phyloP scores from a whole-genome alignment of 2,113 vertebrate genomes.

The Terrapene triunguis region DNA sequence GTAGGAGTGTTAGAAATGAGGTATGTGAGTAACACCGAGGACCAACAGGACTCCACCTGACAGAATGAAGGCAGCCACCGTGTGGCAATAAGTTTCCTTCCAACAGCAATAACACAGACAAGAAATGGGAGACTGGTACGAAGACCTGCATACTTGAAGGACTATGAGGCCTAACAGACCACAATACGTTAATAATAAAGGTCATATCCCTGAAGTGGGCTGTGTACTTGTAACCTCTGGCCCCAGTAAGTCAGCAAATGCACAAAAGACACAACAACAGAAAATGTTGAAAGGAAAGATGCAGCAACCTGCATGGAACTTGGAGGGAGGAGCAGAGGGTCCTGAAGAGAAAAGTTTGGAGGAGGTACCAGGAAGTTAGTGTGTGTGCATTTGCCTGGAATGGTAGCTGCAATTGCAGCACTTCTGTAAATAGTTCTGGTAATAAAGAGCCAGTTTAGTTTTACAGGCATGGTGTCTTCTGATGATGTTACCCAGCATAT shows the following conservation, averaged over 20 bases:
- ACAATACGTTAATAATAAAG: too few relatives aligned
- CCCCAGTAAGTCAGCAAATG: not conserved
- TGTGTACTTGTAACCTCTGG: not conserved
- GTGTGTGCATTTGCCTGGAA: not conserved
- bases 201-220: not conserved
- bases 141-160: too few relatives aligned
- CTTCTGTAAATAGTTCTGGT: not conserved
- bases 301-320: not conserved
- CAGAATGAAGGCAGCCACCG: not conserved
- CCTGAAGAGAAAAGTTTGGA: not conserved
- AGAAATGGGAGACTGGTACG: not conserved
- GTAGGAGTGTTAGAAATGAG: not conserved
- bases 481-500: not conserved
- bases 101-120: not conserved
- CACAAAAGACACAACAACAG: not conserved
- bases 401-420: accelerated
- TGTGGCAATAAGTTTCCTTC: not conserved
- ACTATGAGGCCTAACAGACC: not conserved
- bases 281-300: not conserved
- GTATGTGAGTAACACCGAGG: not conserved
- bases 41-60: not conserved
- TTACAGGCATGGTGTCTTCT: not conserved
- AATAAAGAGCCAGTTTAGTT: not conserved
- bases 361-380: not conserved
- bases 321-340: not conserved